phyloP scores from a whole-genome alignment of 2,797 vertebrate genomes.

The Eurystomus glaucurus region DNA sequence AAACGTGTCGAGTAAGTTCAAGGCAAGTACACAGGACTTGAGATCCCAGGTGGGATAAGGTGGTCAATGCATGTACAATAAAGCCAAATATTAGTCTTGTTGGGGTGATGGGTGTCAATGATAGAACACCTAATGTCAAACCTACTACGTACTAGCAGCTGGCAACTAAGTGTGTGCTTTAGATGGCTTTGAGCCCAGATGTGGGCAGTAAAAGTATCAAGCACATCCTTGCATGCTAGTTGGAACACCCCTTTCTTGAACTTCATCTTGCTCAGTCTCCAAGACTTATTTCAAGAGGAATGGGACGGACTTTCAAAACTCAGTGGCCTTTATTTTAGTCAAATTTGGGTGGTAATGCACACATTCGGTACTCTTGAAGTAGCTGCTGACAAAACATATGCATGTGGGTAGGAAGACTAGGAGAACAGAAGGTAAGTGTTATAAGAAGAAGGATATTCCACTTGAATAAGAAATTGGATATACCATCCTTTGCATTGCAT shows the following conservation, averaged over 20 bases:
- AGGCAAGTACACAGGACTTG: not conserved
- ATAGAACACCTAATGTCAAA: not conserved
- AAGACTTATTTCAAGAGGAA: not conserved
- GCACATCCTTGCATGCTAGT: not conserved
- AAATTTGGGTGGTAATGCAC: not conserved
- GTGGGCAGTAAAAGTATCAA: not conserved
- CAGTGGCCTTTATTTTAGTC: not conserved
- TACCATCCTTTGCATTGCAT: not conserved
- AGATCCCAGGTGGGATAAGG: not conserved
- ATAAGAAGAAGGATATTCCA: not conserved
- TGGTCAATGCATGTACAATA: not conserved
- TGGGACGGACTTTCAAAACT: not conserved
- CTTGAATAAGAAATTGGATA: not conserved
- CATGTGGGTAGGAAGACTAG: not conserved
- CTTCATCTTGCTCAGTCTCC: not conserved
- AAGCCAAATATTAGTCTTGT: not conserved
- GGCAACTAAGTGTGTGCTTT: not conserved
- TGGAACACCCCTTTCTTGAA: not conserved
- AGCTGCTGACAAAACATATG: not conserved
- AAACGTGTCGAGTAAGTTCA: not conserved
- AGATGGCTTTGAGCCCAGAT: not conserved
- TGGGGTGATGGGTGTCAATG: not conserved
- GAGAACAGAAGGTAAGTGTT: not conserved
- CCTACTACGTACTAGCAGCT: fast-evolving
- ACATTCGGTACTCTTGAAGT: not conserved